phyloP scores from a whole-genome alignment of 2,888 invertebrate species.

The Tubulanus polymorphus region DNA sequence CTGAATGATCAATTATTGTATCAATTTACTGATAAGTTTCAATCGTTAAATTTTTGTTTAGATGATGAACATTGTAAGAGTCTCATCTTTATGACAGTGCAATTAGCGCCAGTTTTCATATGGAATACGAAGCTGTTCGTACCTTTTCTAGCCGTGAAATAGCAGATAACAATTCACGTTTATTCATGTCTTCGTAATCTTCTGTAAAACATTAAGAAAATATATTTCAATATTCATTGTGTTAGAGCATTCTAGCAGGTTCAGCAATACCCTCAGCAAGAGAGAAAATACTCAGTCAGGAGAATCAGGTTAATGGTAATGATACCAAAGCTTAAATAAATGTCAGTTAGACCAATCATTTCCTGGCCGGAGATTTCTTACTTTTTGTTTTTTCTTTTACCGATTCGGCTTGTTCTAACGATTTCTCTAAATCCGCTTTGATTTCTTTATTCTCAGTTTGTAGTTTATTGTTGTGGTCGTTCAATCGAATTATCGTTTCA shows the following conservation, averaged over 20 bases:
- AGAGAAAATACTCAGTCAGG: background rate
- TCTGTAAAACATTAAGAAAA: conserved; percentile 24
- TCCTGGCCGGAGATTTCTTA: too few species aligned
- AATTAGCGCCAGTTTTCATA: too few species aligned
- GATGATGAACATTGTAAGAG: too few species aligned
- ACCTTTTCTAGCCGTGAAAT: conserved; percentile 40
- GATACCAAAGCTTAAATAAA: too few species aligned
- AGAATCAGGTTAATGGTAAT: too few species aligned
- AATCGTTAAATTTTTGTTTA: too few species aligned
- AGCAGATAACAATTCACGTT: conserved; percentile 32
- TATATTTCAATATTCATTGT: background rate
- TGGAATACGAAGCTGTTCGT: background rate
- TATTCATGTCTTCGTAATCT: conserved; percentile 47
- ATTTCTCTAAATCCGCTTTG: conserved; percentile 44
- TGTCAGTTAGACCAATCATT: too few species aligned
- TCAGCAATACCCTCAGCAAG: background rate
- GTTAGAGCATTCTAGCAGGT: background rate
- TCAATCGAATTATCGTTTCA: conserved; percentile 46
- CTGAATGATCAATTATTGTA: too few species aligned
- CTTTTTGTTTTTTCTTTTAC: conserved; percentile 6
- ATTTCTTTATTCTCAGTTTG: conserved; percentile 44
- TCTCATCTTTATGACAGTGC: too few species aligned
- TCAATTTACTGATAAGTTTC: too few species aligned
- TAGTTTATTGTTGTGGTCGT: conserved; percentile 40
- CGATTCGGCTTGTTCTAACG: conserved; percentile 29